Evolutionary conservation across 1,140 invertebrate species (phyloP).

Genomic region (Augochlora pura): DNA sequence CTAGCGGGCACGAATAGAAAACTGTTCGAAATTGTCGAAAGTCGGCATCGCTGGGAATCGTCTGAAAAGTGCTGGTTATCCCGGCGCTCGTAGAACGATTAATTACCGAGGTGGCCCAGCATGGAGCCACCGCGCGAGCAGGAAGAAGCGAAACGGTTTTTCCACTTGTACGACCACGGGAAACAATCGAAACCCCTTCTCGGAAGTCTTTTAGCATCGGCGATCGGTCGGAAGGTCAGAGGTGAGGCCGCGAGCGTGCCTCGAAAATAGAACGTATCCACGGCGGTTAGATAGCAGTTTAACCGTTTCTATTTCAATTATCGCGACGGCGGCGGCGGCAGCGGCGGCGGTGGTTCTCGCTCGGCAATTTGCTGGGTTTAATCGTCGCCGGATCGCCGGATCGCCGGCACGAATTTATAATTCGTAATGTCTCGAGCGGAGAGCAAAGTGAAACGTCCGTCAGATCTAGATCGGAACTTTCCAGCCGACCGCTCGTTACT

Average conservation of each 20-base stretch:
- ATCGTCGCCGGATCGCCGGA: conserved; percentile 27
- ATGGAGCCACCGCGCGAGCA: neutral
- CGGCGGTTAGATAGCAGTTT: conserved; percentile 1
- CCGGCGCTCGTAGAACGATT: neutral
- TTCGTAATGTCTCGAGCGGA: conserved; percentile 1
- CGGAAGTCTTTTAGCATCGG: conserved; percentile 24
- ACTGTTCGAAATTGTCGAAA: no score
- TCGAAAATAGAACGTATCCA: conserved; percentile 42
- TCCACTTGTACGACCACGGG: neutral
- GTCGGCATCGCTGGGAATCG: no score
- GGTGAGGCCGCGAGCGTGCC: conserved; percentile 26
- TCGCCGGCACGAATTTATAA: conserved; percentile 20
- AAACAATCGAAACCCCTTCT: conserved; percentile 17
- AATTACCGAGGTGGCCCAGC: neutral
- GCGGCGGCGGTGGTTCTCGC: neutral
- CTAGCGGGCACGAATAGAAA: no score
- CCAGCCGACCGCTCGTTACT: conserved; percentile 17
- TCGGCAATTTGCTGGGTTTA: conserved; percentile 31
- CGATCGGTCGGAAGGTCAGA: conserved; percentile 33
- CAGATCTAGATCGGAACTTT: conserved; percentile 40
- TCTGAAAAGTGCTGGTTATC: no score
- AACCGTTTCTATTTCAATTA: conserved; percentile 47
- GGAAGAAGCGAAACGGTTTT: conserved; percentile 3
- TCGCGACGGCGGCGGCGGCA: neutral
- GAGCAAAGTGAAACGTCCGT: conserved; percentile 35